Evolutionary conservation across 2,888 invertebrate genomes (phyloP), one percentile per base, ranked within the genome.

Genomic region (Alloplasta piceator): DNA sequence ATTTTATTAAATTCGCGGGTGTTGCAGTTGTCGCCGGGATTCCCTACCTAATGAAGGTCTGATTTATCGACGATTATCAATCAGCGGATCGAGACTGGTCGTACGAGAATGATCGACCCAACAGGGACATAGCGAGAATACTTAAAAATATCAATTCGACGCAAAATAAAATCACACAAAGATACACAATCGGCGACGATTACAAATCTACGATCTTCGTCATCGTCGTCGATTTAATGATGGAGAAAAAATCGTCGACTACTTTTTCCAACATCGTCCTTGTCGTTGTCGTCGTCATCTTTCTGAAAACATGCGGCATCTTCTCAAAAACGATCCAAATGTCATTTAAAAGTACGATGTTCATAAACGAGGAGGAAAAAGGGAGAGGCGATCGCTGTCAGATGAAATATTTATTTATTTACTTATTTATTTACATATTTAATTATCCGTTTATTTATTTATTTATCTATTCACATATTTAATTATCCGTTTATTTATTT

Each of bases 21-120:
- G 89, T 92, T 92, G 86, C 91, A 92, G 92, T 92, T 89, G 90
- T 91, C 85, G 91, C 91, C 85, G 91, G 92, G 81, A 87, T 92
- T 77, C 91, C 92, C 66, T 91, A 91, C 87, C 88, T 92, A 87
- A 90, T 92, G 89, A 92, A 91, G 90, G 86, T 92, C 85, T 92
- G 90, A 86, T 41, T 74, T 26, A 70, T 70, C 55, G 77, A 58
- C 63, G 82, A 78, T 73, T 52, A 70, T 66, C 52, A 39, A 81
- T 64, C 77, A 81, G 66, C 73, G 82, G 26, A 76, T 61, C 68
- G 56, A 26, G 26, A 58, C 66, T 43, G 50, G 68, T 76, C 72
- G 72, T 64, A 58, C 68, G 76, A 71, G 68, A 73, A 50, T 63
- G 58, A 43, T 71, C 72, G 73, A 77, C 64, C 64, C 41, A 55